phyloP scores from a whole-genome alignment of 2,797 vertebrate genomes.

The Melanotaenia nigrans region DNA sequence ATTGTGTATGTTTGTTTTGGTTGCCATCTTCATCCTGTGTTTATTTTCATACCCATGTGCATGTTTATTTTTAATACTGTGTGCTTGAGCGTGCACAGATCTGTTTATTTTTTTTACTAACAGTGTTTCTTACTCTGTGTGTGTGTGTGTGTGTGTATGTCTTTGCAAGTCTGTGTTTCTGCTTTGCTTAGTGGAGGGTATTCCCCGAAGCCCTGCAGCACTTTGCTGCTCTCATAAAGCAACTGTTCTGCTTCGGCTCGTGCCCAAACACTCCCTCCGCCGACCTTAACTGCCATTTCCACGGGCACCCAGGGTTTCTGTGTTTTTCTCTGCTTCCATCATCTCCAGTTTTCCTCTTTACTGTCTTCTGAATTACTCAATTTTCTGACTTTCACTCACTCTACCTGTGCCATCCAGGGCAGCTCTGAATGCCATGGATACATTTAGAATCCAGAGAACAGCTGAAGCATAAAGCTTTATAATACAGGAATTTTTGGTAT shows the following conservation, averaged over 20 bases:
- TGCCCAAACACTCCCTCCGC: slow-evolving; percentile 68
- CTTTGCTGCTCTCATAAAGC: slow-evolving; percentile 65
- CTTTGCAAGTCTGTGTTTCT: slow-evolving; percentile 26
- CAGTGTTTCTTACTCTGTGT: slow-evolving; percentile 34
- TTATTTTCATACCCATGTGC: slow-evolving; percentile 50
- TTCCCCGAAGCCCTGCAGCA: slow-evolving; percentile 66
- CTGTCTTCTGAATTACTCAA: slow-evolving; percentile 46
- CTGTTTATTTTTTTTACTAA: slow-evolving; percentile 53
- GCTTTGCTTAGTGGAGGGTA: slow-evolving; percentile 59
- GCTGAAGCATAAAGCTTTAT: neutral
- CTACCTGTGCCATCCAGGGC: slow-evolving; percentile 24
- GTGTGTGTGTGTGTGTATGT: slow-evolving; percentile 1
- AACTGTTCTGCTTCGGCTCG: slow-evolving; percentile 50
- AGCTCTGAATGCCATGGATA: slow-evolving; percentile 15
- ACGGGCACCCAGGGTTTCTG: slow-evolving; percentile 38
- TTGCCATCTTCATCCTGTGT: slow-evolving; percentile 17
- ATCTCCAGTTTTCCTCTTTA: slow-evolving; percentile 43
- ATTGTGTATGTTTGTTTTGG: slow-evolving; percentile 16
- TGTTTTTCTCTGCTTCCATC: slow-evolving; percentile 34
- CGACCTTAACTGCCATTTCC: slow-evolving; percentile 67
- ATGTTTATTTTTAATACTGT: slow-evolving; percentile 65
- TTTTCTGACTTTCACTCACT: slow-evolving; percentile 38
- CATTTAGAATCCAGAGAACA: slow-evolving; percentile 25
- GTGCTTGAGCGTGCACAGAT: slow-evolving; percentile 46
- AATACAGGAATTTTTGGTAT: slow-evolving; percentile 12